Base-by-base conservation (phyloP, 1,140 invertebrate species). In the Drosophila sechellia region DNA sequence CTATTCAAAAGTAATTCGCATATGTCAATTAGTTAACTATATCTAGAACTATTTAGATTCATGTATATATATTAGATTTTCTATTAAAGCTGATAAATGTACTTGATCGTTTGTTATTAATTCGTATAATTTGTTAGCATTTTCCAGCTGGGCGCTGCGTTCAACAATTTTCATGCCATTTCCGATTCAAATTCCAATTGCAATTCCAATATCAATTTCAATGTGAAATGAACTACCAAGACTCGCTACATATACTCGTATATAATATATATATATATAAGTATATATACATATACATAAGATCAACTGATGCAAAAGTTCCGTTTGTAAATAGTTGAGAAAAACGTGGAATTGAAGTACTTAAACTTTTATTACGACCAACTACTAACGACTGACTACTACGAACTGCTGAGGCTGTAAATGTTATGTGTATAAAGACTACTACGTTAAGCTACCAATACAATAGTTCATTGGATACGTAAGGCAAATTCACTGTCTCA, bases 41-140 rank as follows among this genome's bases (percentile, higher is more conserved):
- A 55, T 35, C 66, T 70, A 78, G 56, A 66, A 58, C 65, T 77
- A 52, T 57, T 68, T 75, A 53, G 54, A 35, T 70, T 22, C 52
- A 65, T 78, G 52, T 37, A 37, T 77, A 69, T 76, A 65, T 64
- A 79, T 83, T 87, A 79, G 84, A 83, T 83, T 87, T 79, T 87
- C 79, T 83, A 87, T 87, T 87, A 87, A 87, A 87, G 83, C 83
- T 87, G 84, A 89, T 87, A 87, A 83, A 87, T 87, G 83, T 86
- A 76, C 78, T 86, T 56, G 65, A 81, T 86, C 81, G 58, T 76
- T 79, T 70, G 59, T 77, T 72, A 75, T 87, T 76, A 76, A 81
- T 75, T 81, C 74, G 77, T 85, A 85, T 86, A 85, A 85, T 86
- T 86, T 81, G 57, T 81, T 86, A 70, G 81, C 81, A 31, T 64